Evolutionary conservation across 2,113 vertebrate species (phyloP).

Genomic region (Andinoacara biseriatus): DNA sequence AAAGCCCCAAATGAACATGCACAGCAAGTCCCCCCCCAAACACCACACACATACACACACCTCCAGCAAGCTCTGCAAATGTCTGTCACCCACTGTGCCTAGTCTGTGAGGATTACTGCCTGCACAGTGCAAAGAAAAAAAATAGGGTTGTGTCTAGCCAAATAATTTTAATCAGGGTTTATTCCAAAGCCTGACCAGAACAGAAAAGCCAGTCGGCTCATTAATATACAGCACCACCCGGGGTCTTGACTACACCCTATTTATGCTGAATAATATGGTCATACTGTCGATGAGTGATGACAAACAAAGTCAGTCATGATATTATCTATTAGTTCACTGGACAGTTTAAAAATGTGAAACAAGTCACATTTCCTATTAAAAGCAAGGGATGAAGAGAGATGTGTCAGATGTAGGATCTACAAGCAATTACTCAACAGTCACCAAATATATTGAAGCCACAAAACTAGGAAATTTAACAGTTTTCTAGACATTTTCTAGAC

Average conservation of each 20-base stretch:
- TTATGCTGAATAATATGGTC: not conserved
- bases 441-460: not conserved
- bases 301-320: too few species aligned
- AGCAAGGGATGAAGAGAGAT: not conserved
- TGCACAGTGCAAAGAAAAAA: constrained; percentile 36
- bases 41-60: constrained; percentile 44
- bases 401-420: not conserved
- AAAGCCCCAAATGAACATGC: constrained; percentile 77
- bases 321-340: not conserved
- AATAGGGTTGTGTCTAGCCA: constrained; percentile 28
- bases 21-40: constrained; percentile 28
- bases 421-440: not conserved
- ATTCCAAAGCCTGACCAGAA: not conserved
- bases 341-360: constrained; percentile 13
- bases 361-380: not conserved
- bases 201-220: not conserved
- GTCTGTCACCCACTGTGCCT: constrained; percentile 77
- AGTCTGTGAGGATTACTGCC: constrained; percentile 71
- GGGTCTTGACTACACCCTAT: not conserved
- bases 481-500: too few species aligned
- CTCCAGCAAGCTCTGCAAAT: constrained; percentile 60
- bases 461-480: not conserved
- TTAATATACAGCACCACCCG: not conserved
- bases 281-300: not conserved
- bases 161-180: constrained; percentile 36